A percentile compares a stretch with the other conserved stretches of the same genome.
Evolutionary conservation across 2,113 vertebrate genomes (phyloP).

Genomic region (Alosa alosa): DNA sequence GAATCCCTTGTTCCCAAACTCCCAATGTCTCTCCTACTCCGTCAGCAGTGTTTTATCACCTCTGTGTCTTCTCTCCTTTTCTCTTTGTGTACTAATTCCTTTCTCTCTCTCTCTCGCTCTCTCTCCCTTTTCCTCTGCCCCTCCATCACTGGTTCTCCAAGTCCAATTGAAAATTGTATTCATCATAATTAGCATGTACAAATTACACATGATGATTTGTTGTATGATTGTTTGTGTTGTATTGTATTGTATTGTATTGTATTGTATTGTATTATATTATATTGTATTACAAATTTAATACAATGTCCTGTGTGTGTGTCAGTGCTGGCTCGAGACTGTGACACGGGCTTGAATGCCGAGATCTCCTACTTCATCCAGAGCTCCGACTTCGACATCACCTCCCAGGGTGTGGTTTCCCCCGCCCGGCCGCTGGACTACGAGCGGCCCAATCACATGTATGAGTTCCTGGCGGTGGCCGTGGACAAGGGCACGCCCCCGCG

Average conservation of each 20-base stretch:
- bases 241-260: no score
- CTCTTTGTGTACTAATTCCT: background rate
- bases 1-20: background rate
- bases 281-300: no score
- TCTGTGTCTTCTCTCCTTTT: background rate
- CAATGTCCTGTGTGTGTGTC: background rate
- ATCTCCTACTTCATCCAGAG: constrained; percentile 81
- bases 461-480: constrained; percentile 84
- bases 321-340: constrained; percentile 86
- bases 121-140: background rate
- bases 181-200: no score
- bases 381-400: constrained; percentile 79
- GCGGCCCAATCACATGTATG: constrained; percentile 82
- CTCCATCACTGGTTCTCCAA: background rate
- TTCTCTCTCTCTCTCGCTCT: background rate
- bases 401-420: constrained; percentile 77
- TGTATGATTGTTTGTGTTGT: no score
- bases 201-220: no score
- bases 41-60: constrained; percentile 19
- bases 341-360: constrained; percentile 81
- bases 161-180: no score
- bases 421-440: constrained; percentile 81
- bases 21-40: background rate
- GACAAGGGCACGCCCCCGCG: constrained; percentile 79
- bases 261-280: no score